phyloP scores from a whole-genome alignment of 53 echinoderm and acorn worm species.

The Holothuria leucospilota region DNA sequence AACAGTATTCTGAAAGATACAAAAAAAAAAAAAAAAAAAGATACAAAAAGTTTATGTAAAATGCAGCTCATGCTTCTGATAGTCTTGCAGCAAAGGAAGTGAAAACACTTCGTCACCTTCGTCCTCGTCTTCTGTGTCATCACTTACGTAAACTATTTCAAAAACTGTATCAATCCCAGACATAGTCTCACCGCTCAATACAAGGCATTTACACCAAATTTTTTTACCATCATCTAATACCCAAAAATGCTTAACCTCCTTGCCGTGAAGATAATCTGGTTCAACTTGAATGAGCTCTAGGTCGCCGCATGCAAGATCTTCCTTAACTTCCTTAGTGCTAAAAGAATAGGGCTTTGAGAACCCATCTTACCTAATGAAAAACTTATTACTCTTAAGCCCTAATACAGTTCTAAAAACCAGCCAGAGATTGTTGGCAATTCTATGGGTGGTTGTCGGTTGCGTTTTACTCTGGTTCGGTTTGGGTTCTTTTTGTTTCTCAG shows the following conservation, averaged over 20 bases:
- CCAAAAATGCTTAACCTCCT: slow-evolving; percentile 35
- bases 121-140: slow-evolving; percentile 15
- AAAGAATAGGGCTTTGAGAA: no score
- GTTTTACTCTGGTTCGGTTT: no score
- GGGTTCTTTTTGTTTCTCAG: no score
- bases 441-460: no score
- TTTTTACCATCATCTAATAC: slow-evolving; percentile 18
- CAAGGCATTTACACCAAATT: slow-evolving; percentile 22
- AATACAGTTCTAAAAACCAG: slow-evolving; percentile 8
- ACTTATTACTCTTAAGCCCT: slow-evolving; percentile 13
- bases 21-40: no score
- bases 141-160: slow-evolving; percentile 2
- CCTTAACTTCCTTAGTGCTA: no score
- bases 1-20: not conserved
- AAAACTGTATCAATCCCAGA: slow-evolving; percentile 4
- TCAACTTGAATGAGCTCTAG: no score
- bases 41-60: slow-evolving; percentile 6
- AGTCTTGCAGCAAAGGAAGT: slow-evolving; percentile 20
- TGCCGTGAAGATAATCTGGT: not conserved
- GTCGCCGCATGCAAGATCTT: no score
- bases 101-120: slow-evolving; percentile 19
- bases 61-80: slow-evolving; percentile 5
- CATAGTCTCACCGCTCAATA: not conserved
- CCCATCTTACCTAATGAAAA: slow-evolving; percentile 14
- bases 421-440: no score